Percentiles rank a stretch among this genome's conserved stretches.
phyloP scores from a whole-genome alignment of 2,888 invertebrate genomes.

The Azorinus chamasolen region DNA sequence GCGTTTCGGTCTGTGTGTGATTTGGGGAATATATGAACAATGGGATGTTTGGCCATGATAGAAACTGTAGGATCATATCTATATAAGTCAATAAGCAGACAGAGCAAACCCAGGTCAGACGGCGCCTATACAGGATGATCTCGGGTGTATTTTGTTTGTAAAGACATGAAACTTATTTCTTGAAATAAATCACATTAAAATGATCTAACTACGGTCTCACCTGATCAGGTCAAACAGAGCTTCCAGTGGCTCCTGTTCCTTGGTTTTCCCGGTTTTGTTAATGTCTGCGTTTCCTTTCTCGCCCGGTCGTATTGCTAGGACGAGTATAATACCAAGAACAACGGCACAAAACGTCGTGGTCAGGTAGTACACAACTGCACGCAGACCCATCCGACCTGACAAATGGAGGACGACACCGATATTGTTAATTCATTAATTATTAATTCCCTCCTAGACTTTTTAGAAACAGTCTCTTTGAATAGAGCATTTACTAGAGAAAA shows the following conservation, averaged over 20 bases:
- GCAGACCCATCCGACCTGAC: constrained; percentile 90
- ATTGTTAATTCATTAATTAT: not conserved
- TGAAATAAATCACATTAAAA: too few relatives aligned
- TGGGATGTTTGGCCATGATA: too few relatives aligned
- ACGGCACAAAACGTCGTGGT: constrained; percentile 97
- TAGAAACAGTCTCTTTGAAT: too few relatives aligned
- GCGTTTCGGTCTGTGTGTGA: too few relatives aligned
- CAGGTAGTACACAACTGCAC: constrained; percentile 96
- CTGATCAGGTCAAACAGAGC: constrained; percentile 78
- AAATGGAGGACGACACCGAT: not conserved
- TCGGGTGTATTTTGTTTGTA: too few relatives aligned
- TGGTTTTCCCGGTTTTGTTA: constrained; percentile 54
- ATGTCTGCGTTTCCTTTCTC: constrained; percentile 50
- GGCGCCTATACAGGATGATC: too few relatives aligned
- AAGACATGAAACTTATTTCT: too few relatives aligned
- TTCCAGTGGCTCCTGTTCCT: constrained; percentile 69
- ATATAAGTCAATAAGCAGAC: too few relatives aligned
- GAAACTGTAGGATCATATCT: too few relatives aligned
- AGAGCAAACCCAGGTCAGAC: too few relatives aligned
- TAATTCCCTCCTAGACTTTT: not conserved
- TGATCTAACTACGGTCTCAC: constrained; percentile 61
- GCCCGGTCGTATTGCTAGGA: constrained; percentile 94
- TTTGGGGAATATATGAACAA: too few relatives aligned
- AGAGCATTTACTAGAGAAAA: too few relatives aligned
- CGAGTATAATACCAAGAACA: constrained; percentile 95